Evolutionary conservation across 2,113 vertebrate genomes (phyloP).

Genomic region (Pomatorhinus ruficollis): DNA sequence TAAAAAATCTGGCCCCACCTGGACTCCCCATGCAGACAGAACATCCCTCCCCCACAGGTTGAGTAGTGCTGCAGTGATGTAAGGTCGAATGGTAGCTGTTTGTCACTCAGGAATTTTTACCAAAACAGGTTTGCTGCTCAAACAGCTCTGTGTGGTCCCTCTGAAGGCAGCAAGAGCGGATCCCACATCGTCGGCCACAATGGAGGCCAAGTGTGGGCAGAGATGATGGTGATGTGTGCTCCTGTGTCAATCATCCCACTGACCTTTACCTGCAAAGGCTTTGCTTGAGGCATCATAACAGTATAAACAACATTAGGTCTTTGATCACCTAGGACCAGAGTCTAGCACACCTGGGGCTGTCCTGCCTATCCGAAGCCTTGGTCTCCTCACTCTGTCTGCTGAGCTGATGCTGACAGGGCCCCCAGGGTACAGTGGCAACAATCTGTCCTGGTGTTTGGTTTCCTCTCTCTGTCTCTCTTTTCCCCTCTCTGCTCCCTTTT

Average conservation of each 20-base stretch:
- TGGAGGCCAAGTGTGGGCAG: neutral
- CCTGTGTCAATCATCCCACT: neutral
- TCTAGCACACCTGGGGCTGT: neutral
- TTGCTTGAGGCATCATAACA: neutral
- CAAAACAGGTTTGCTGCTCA: neutral
- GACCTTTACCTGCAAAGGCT: neutral
- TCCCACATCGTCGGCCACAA: neutral
- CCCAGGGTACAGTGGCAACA: neutral
- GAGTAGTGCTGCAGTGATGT: neutral
- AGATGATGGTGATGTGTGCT: neutral
- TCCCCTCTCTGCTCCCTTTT: neutral
- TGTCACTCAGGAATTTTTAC: neutral
- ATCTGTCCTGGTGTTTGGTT: neutral
- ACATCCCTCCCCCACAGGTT: too few species aligned
- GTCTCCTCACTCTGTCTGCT: neutral
- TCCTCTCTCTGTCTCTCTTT: neutral
- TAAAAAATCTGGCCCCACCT: neutral
- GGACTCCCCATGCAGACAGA: neutral
- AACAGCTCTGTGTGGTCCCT: neutral
- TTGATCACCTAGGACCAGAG: neutral
- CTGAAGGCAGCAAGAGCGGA: neutral
- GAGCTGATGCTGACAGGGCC: accelerated
- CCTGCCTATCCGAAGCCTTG: neutral
- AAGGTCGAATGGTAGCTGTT: neutral
- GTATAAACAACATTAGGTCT: neutral